A percentile compares a stretch with the other conserved stretches of the same genome.
These are phyloP conservation scores for Andrena bucephala DNA, from an alignment of 2,888 invertebrate genomes.

Conservation along the genomic window DNA sequence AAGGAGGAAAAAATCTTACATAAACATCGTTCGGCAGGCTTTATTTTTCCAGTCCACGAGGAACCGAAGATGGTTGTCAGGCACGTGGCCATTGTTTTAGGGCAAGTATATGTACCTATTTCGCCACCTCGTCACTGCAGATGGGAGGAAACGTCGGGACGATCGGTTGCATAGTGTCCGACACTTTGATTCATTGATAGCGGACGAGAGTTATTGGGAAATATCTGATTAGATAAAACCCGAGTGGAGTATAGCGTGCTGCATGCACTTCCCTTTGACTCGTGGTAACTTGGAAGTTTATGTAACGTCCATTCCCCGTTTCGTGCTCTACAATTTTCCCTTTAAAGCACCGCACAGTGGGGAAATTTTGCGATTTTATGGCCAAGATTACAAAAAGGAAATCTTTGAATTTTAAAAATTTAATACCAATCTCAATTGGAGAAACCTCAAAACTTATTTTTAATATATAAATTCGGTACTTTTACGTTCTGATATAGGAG, in stretches of 20 bases:
- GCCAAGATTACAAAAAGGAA: no score
- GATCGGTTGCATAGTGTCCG: not conserved
- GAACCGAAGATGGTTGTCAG: not conserved
- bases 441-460: no score
- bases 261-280: not conserved
- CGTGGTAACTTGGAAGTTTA: not conserved
- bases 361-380: no score
- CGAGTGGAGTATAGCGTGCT: not conserved
- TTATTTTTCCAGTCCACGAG: not conserved
- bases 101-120: not conserved
- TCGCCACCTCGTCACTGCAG: not conserved
- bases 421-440: no score
- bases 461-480: no score
- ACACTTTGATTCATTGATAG: not conserved
- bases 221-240: constrained; percentile 4
- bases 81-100: not conserved
- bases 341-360: no score
- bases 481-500: no score
- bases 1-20: not conserved
- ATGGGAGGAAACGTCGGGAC: not conserved
- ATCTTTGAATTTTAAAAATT: no score
- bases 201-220: not conserved
- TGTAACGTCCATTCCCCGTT: not conserved
- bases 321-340: no score
- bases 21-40: not conserved